These are phyloP conservation scores for Protonibea diacanthus DNA, from an alignment of 2,797 vertebrate species.

Conservation along the genomic window DNA sequence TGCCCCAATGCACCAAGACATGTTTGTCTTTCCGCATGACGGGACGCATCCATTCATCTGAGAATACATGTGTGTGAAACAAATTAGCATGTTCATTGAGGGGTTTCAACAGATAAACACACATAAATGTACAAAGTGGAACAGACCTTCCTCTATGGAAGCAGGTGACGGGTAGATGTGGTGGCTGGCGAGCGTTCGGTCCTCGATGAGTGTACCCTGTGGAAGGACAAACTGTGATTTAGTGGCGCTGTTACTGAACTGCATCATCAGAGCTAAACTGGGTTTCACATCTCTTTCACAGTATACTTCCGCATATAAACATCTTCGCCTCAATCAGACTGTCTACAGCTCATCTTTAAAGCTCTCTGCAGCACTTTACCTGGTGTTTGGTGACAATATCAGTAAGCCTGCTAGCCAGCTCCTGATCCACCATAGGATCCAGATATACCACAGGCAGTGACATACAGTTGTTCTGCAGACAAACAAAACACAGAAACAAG, in stretches of 20 bases:
- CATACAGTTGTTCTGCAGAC: conserved; percentile 91
- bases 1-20: conserved; percentile 96
- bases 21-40: conserved; percentile 94
- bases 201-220: conserved; percentile 93
- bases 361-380: conserved; percentile 79
- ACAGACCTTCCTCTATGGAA: conserved; percentile 90
- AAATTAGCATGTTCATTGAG: neutral
- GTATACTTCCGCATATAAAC: neutral
- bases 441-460: conserved; percentile 93
- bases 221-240: conserved; percentile 35
- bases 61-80: conserved; percentile 36
- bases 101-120: conserved; percentile 1
- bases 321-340: neutral
- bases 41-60: conserved; percentile 96
- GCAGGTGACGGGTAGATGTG: conserved; percentile 89
- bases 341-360: neutral
- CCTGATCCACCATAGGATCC: conserved; percentile 91
- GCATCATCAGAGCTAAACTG: neutral
- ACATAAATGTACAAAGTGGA: neutral
- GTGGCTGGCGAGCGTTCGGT: conserved; percentile 92
- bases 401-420: conserved; percentile 90
- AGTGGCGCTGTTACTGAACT: conserved; percentile 6
- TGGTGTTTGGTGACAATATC: conserved; percentile 93
- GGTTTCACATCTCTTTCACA: neutral
- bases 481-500: conserved; percentile 28